Percentiles rank a stretch among this genome's conserved stretches.
phyloP scores from a whole-genome alignment of 2,113 vertebrate genomes.

The Scalopus aquaticus region DNA sequence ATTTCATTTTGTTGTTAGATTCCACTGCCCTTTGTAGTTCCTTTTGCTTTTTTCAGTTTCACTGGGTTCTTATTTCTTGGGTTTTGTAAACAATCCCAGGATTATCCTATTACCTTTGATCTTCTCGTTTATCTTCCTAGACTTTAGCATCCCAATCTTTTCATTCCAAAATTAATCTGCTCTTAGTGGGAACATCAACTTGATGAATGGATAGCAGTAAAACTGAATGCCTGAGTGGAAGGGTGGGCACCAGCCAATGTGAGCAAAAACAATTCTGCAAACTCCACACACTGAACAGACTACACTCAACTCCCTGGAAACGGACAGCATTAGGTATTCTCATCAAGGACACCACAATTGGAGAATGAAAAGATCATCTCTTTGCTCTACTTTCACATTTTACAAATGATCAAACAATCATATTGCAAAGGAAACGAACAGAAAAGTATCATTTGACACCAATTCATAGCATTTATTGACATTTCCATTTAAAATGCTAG shows the following conservation, averaged over 20 bases:
- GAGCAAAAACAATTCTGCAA: background rate
- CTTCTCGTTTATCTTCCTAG: background rate
- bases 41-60: background rate
- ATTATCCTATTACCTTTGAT: background rate
- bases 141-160: background rate
- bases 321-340: background rate
- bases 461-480: conserved; percentile 80
- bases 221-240: background rate
- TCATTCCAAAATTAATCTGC: conserved; percentile 2
- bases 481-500: conserved; percentile 79
- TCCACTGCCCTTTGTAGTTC: background rate
- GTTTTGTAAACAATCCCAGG: conserved; percentile 1
- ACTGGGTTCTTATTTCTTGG: conserved; percentile 1
- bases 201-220: background rate
- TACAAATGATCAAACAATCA: background rate
- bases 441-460: conserved; percentile 68
- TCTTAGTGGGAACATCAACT: background rate
- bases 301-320: background rate
- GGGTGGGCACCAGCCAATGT: background rate
- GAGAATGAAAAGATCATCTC: background rate
- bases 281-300: background rate
- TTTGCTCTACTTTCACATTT: background rate
- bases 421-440: conserved; percentile 45
- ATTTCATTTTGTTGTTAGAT: background rate
- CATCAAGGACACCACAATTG: background rate